Conservation (phyloP, 2,113 vertebrate species). For the Calyptommatus sinebrachiatus region DNA sequence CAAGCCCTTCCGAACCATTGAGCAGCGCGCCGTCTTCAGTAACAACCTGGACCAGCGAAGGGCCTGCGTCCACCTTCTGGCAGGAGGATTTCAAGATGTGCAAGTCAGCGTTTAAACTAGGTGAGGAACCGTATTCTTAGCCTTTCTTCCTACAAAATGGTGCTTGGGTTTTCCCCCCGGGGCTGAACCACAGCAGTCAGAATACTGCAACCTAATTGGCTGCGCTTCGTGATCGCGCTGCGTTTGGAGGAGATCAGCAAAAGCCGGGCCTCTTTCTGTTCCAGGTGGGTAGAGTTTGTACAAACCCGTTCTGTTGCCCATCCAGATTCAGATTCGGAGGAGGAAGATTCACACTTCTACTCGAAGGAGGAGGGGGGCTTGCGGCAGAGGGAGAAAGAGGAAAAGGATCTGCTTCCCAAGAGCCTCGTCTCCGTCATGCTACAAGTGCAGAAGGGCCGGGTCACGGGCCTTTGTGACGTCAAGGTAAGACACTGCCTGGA, state of each 20-base stretch:
- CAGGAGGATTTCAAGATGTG: constrained; percentile 84
- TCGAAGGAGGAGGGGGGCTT: constrained; percentile 64
- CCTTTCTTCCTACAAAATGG: neutral
- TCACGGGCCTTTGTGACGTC: constrained; percentile 81
- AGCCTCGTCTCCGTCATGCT: constrained; percentile 82
- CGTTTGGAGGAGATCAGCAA: too few relatives aligned
- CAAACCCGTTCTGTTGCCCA: neutral
- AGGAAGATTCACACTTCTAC: constrained; percentile 82
- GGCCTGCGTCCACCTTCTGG: constrained; percentile 48
- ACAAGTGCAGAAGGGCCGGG: constrained; percentile 79
- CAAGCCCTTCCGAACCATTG: constrained; percentile 14
- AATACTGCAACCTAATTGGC: too few relatives aligned
- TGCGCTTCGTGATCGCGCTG: neutral
- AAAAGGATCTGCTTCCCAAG: constrained; percentile 66
- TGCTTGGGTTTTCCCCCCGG: neutral
- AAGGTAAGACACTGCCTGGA: constrained; percentile 71
- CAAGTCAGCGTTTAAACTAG: constrained; percentile 88
- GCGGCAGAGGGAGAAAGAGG: constrained; percentile 43
- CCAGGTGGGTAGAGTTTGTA: neutral
- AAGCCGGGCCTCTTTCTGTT: neutral
- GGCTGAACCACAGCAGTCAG: neutral
- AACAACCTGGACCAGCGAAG: constrained; percentile 3
- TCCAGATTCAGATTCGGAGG: constrained; percentile 86
- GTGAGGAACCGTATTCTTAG: constrained; percentile 53
- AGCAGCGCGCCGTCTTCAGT: neutral